Evolutionary conservation across 2,888 invertebrate genomes (phyloP), one percentile per base, ranked within the genome.

Genomic region (Neocrepidodera transversa): DNA sequence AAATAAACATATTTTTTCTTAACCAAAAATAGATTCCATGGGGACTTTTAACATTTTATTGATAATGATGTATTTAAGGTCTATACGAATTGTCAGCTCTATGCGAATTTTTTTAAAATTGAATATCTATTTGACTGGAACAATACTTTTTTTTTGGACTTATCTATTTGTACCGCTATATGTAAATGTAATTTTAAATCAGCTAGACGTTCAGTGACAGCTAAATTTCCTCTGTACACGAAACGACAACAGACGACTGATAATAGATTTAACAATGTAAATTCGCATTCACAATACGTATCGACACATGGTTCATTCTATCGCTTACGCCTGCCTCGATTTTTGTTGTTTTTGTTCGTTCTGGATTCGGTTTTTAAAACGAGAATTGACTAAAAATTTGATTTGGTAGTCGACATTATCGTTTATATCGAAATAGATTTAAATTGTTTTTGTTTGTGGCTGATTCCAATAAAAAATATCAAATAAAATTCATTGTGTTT

Each of bases 211-310:
- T 53, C 10, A 58, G 57, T 70, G 69, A 70, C 71, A 71, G 69
- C 68, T 67, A 68, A 71, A 71, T 71, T 71, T 71, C 71, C 71
- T 68, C 66, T 67, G 48, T 58, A 65, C 54, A 64, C 52, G 50
- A 55, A 54, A 53, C 65, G 65, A 65, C 66, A 64, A 61, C 53
- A 58, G 48, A 59, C 50, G 50, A 47, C 45, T 61, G 63, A 62
- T 66, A 64, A 65, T 68, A 65, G 60, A 67, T 64, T 66, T 64
- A 65, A 62, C 61, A 61, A 49, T 62, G 58, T 63, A 62, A 57
- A 58, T 60, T 56, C 42, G 26, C 47, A 56, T 54, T 45, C 45
- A 45, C 14, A 45, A 35, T 26, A 53, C 49, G 42, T 60, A 54
- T 61, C 60, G 64, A 56, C 53, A 61, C 32, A 43, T 35, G 20